Base-by-base conservation (phyloP, 2,888 invertebrate genomes). In the Auanema freiburgensis region DNA sequence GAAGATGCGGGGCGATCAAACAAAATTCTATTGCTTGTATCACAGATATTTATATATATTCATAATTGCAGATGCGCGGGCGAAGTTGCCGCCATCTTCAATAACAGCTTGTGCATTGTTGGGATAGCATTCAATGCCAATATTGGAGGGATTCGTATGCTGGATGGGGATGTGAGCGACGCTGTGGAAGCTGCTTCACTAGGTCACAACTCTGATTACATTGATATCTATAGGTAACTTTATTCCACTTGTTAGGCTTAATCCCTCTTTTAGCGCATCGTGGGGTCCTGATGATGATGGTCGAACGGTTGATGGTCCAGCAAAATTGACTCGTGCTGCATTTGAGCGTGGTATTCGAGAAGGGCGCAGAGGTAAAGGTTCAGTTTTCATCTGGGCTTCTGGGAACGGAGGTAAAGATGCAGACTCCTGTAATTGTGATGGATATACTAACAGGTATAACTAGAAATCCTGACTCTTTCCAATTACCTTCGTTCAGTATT, bases 361-460 rank as follows among this genome's bases (percentile, higher is more conserved):
- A 89, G 92, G 92, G 85, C 76, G 80, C 24, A 64, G 65, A 56
- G 75, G 75, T 21, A 75, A 72, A 41, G 96, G 96, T 12, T 96
- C 95, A 23, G 97, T 98, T 79, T 98, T 95, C 87, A 92, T 98
- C 1, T 98, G 97, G 97, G 97, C 97, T 0, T 95, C 94, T 0
- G 97, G 97, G 46, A 98, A 98, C 85, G 97, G 97, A 2, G 96
- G 97, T 25, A 81, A 81, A 62, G 81, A 84, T 63, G 78, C 91
- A 79, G 95, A 95, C 85, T 95, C 94, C 85, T 98, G 98, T 86
- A 97, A 97, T 85, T 98, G 97, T 86, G 98, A 98, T 85, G 97
- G 97, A 25, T 98, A 98, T 86, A 97, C 97, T 60, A 98, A 97
- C 46, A 67, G 66, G 63, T 59, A 33, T 16, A 46, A 49, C 16